Percentiles rank a stretch among this genome's conserved stretches.
Conservation (phyloP, 2,888 invertebrate species). For the Amiota mariae region DNA sequence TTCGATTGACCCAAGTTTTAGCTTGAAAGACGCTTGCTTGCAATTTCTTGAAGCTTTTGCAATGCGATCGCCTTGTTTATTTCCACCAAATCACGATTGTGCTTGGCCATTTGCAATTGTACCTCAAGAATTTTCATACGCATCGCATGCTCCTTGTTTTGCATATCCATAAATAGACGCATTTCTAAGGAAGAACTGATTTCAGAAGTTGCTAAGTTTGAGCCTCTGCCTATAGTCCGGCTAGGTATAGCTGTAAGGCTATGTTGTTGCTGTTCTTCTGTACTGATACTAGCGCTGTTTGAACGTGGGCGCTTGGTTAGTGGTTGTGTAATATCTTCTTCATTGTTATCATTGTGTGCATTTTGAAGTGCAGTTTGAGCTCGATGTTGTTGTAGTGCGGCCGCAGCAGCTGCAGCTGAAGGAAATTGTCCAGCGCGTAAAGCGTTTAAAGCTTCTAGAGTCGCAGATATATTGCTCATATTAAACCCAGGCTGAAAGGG, state of each 20-base stretch:
- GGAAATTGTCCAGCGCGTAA: conserved; percentile 70
- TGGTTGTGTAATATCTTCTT: conserved; percentile 58
- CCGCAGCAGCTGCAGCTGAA: conserved; percentile 69
- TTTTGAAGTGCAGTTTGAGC: conserved; percentile 59
- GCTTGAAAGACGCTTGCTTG: conserved; percentile 70
- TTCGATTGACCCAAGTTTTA: conserved; percentile 43
- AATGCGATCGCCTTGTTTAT: conserved; percentile 78
- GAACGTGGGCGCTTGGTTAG: conserved; percentile 64
- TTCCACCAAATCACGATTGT: conserved; percentile 77
- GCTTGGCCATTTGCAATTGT: conserved; percentile 73
- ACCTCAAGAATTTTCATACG: conserved; percentile 74
- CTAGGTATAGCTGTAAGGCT: background rate
- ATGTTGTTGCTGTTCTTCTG: conserved; percentile 50
- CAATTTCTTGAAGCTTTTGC: conserved; percentile 75
- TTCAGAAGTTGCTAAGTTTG: conserved; percentile 17
- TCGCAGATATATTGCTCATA: conserved; percentile 73
- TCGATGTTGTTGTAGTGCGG: conserved; percentile 67
- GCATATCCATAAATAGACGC: conserved; percentile 73
- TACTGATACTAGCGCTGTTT: conserved; percentile 54
- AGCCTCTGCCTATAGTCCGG: conserved; percentile 51
- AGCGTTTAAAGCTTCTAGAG: conserved; percentile 72
- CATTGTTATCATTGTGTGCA: conserved; percentile 55
- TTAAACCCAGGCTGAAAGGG: conserved; percentile 70
- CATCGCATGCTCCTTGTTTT: conserved; percentile 73
- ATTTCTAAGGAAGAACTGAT: conserved; percentile 54